phyloP scores from a whole-genome alignment of 30 jellyfish, hydroid and myxozoan genomes.

The Hydractinia symbiolongicarpus region DNA sequence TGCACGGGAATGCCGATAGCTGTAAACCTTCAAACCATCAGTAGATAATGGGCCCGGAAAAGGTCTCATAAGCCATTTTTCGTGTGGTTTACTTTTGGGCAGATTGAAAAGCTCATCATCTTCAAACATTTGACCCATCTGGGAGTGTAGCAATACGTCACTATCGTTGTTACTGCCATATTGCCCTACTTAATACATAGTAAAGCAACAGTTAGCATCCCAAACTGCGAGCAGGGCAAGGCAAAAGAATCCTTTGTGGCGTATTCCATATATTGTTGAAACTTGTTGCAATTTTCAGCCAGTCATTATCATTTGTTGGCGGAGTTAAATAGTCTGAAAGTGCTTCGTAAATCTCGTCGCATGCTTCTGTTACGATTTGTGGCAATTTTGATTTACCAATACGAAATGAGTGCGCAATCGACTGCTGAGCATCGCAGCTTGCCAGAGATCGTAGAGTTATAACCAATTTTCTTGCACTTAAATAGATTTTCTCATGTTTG shows the following conservation, averaged over 20 bases:
- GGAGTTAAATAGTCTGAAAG: background rate
- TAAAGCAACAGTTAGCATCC: slow-evolving; percentile 43
- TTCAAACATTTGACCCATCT: slow-evolving; percentile 34
- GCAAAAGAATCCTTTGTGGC: slow-evolving; percentile 33
- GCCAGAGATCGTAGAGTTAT: slow-evolving; percentile 48
- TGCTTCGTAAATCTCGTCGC: slow-evolving; percentile 33
- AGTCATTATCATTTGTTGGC: background rate
- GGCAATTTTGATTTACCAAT: slow-evolving; percentile 28
- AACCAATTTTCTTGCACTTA: slow-evolving; percentile 30
- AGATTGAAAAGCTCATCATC: slow-evolving; percentile 41
- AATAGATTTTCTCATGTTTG: slow-evolving; percentile 26
- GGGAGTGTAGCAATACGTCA: slow-evolving; percentile 23
- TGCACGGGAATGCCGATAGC: slow-evolving; percentile 19
- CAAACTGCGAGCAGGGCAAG: slow-evolving; percentile 46
- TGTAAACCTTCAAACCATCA: background rate
- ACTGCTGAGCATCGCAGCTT: slow-evolving; percentile 49
- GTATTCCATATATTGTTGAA: slow-evolving; percentile 24
- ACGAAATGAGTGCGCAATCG: slow-evolving; percentile 25
- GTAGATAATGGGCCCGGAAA: background rate
- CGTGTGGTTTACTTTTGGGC: slow-evolving; percentile 34
- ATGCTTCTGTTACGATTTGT: slow-evolving; percentile 17
- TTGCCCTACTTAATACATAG: slow-evolving; percentile 32
- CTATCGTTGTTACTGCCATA: slow-evolving; percentile 42
- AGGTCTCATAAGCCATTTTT: slow-evolving; percentile 6
- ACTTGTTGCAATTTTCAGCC: slow-evolving; percentile 3